Evolutionary conservation across 2,888 invertebrate genomes (phyloP), one percentile per base, ranked within the genome.

Genomic region (Dasypogon diadema): DNA sequence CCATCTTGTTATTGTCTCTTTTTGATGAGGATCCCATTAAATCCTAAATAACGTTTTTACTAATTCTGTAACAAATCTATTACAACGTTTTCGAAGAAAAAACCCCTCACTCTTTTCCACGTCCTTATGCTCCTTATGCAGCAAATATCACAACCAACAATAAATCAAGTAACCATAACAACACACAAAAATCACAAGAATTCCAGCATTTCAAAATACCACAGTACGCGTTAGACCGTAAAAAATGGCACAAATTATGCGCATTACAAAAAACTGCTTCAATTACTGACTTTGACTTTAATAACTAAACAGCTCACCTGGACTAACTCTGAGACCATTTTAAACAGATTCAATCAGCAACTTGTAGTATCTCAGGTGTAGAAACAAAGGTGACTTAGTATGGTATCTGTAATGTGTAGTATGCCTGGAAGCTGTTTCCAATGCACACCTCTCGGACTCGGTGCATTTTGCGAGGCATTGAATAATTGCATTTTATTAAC

Each of bases 401-500:
- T 2, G 6, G 18, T 8, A 18, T 22, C 10, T 21, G 4, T 22
- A 22, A 8, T 18, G 4, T 8, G 22, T 8, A n/a, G 16, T 58
- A 58, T 18, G 55, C 55, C n/a, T 30, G 22, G 26, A n/a, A 58
- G 58, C 58, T 14, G 6, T 30, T 8, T 24, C 22, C 18, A n/a
- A 37, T 63, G 34, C 16, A 34, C 21, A 30, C 68, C 42, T 21
- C 55, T 68, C 51, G n/a, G 26, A 26, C 14, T 8, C 70, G 12
- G 30, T 54, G n/a, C 30, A 30, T 24, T 24, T 18, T 24, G 37
- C 1, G 18, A 21, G 72, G 54, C 60, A 58, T 70, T 77, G 75
- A 77, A 74, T 75, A 77, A 77, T 75, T 75, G 70, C 75, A 51
- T 68, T 75, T 70, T 75, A 75, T 77, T 75, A 77, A 74, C 74